phyloP scores from a whole-genome alignment of 1,140 invertebrate genomes.

The Schlechtendalia chinensis region DNA sequence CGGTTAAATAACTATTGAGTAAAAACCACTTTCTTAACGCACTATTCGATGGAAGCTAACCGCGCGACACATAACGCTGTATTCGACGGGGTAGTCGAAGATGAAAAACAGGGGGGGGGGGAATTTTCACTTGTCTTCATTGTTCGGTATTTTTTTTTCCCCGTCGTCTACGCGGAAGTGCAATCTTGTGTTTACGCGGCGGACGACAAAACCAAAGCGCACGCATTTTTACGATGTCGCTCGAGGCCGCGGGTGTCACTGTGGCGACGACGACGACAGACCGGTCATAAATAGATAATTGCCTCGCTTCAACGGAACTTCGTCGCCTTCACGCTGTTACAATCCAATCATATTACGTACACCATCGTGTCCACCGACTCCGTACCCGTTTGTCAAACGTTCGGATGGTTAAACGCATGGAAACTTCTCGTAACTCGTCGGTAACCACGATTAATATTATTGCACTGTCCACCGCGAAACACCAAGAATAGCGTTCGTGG shows the following conservation, averaged over 20 bases:
- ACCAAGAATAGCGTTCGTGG: no score
- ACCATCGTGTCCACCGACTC: neutral
- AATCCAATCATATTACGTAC: neutral
- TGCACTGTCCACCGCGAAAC: no score
- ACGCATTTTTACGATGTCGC: no score
- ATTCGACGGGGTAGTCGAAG: neutral
- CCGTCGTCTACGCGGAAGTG: neutral
- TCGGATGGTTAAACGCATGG: no score
- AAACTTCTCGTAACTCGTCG: no score
- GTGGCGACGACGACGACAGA: neutral
- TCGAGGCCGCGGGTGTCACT: no score
- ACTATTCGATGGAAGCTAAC: neutral
- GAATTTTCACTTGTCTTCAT: conserved; percentile 11
- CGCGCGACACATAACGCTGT: neutral
- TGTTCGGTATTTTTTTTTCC: neutral
- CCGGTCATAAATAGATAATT: conserved; percentile 27
- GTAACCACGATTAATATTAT: no score
- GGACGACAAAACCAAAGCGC: no score
- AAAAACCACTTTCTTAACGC: neutral
- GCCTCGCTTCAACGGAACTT: no score
- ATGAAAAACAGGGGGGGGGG: no score
- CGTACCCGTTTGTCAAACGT: no score
- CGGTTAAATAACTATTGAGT: conserved; percentile 43
- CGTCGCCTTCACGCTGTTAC: neutral
- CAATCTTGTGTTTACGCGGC: no score